A percentile compares a stretch with the other conserved stretches of the same genome.
Evolutionary conservation across 2,888 invertebrate species (phyloP).

Genomic region (Cactoblastis cactorum): DNA sequence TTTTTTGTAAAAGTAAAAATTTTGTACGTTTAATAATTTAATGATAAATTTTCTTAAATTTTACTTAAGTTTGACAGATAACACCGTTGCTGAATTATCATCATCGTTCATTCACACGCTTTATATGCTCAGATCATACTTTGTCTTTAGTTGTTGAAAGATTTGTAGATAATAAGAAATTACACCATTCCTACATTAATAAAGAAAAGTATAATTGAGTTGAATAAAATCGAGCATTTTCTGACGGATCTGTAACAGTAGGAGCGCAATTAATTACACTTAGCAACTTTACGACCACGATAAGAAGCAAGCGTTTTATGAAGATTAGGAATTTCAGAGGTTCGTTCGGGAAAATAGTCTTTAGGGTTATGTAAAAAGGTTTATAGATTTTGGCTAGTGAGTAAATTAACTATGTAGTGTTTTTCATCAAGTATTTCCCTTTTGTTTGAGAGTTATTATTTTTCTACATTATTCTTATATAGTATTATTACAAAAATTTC

Average conservation of each 20-base stretch:
- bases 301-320: slow-evolving; percentile 6
- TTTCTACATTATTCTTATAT: no score
- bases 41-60: no score
- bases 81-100: no score
- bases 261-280: slow-evolving; percentile 11
- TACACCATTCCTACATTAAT: background rate
- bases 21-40: no score
- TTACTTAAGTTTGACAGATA: no score
- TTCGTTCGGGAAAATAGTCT: background rate
- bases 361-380: background rate
- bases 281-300: slow-evolving; percentile 11
- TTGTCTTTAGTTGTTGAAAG: background rate
- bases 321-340: background rate
- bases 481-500: no score
- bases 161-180: background rate
- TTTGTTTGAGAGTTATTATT: no score
- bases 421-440: no score
- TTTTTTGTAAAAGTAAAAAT: no score
- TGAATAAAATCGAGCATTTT: slow-evolving; percentile 1
- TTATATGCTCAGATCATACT: background rate
- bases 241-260: background rate
- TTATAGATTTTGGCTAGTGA: background rate
- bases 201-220: background rate
- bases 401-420: background rate
- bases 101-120: no score